Conservation (phyloP, 2,888 invertebrate species). For the Piscicola geometra region DNA sequence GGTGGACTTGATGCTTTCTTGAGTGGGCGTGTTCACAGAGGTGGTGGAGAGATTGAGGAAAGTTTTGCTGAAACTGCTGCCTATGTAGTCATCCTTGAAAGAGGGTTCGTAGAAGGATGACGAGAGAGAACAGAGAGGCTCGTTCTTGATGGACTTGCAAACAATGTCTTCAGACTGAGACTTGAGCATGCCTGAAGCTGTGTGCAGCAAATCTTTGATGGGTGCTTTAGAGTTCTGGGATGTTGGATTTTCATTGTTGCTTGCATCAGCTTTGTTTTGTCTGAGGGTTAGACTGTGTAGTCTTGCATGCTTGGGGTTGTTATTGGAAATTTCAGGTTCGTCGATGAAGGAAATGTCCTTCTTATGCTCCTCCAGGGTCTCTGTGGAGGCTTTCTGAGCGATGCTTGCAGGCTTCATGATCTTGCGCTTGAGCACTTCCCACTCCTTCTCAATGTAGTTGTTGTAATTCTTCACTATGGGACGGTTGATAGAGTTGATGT, state of each 20-base stretch:
- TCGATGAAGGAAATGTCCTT: constrained; percentile 27
- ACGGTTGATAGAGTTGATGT: constrained; percentile 21
- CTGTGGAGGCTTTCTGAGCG: neutral
- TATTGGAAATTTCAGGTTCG: constrained; percentile 15
- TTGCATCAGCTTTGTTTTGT: too few species aligned
- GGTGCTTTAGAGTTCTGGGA: too few species aligned
- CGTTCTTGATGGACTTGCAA: neutral
- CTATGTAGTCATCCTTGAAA: neutral
- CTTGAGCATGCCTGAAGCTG: too few species aligned
- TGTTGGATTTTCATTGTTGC: too few species aligned
- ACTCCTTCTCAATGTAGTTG: constrained; percentile 26
- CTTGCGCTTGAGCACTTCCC: constrained; percentile 31
- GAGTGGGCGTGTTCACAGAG: too few species aligned
- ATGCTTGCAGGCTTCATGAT: neutral
- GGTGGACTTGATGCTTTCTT: neutral
- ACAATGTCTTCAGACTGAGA: too few species aligned
- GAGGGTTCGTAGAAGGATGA: constrained; percentile 10
- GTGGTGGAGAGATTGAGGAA: neutral
- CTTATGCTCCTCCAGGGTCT: constrained; percentile 1
- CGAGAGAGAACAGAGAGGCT: neutral
- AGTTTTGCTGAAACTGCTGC: constrained; percentile 7
- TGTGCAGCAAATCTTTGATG: too few species aligned
- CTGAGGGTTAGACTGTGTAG: too few species aligned
- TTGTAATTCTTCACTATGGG: neutral
- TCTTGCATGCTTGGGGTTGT: neutral